phyloP scores from a whole-genome alignment of 2,888 invertebrate species.

The Ochlodes sylvanus region DNA sequence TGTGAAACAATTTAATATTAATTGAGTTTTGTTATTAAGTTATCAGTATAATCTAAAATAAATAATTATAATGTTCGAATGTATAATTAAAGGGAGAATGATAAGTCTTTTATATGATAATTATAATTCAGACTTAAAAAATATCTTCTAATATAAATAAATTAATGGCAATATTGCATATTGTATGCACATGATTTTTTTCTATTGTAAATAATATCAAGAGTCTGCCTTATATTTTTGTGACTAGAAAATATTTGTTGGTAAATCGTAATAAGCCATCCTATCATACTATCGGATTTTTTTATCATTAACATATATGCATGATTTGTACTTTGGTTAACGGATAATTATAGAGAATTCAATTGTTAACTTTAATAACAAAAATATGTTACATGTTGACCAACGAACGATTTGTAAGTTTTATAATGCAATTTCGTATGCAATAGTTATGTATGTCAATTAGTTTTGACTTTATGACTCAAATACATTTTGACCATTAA shows the following conservation, averaged over 20 bases:
- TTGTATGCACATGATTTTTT: background rate
- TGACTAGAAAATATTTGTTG: background rate
- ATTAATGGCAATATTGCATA: conserved; percentile 16
- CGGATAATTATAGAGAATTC: background rate
- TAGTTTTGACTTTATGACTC: background rate
- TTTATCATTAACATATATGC: conserved; percentile 15
- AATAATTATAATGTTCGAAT: background rate
- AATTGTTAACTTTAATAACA: conserved; percentile 15
- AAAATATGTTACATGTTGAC: conserved; percentile 16
- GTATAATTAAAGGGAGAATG: conserved; percentile 17
- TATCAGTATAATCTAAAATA: background rate
- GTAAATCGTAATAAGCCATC: background rate
- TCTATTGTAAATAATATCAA: conserved; percentile 27
- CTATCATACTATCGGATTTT: conserved; percentile 1
- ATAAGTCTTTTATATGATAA: conserved; percentile 26
- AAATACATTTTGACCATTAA: background rate
- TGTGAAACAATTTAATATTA: background rate
- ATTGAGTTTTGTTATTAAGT: background rate
- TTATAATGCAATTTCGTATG: background rate
- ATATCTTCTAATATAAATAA: conserved; percentile 8
- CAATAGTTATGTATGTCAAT: background rate
- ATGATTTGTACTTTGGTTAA: conserved; percentile 27
- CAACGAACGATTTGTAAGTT: conserved; percentile 10
- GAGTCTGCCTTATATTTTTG: background rate
- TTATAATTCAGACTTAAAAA: background rate